Evolutionary conservation across 2,888 invertebrate genomes (phyloP).

Genomic region (Rotaria macrura): DNA sequence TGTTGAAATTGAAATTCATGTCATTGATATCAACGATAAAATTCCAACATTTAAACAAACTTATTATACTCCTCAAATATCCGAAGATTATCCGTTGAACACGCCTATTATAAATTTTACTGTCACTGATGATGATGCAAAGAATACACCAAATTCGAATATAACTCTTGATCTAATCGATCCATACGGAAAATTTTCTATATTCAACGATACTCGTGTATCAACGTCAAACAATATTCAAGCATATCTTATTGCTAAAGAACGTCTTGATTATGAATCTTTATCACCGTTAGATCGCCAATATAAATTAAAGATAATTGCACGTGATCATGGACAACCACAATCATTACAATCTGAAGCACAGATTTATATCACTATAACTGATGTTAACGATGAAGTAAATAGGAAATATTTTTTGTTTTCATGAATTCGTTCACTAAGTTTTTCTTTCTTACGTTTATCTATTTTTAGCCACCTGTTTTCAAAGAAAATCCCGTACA

Average conservation of each 20-base stretch:
- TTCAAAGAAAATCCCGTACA: conserved; percentile 13
- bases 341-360: background rate
- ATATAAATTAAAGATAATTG: conserved; percentile 8
- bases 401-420: too few relatives aligned
- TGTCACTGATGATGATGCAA: conserved; percentile 3
- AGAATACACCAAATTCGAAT: background rate
- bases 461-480: background rate
- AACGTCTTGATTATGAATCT: conserved; percentile 13
- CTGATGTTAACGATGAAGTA: conserved; percentile 5
- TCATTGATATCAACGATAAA: conserved; percentile 94
- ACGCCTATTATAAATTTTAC: conserved; percentile 2
- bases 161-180: background rate
- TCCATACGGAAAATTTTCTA: conserved; percentile 16
- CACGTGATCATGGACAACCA: conserved; percentile 5
- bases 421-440: background rate
- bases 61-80: conserved; percentile 87
- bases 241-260: conserved; percentile 19
- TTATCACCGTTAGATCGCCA: conserved; percentile 12
- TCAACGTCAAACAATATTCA: conserved; percentile 61
- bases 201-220: conserved; percentile 86
- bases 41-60: conserved; percentile 94
- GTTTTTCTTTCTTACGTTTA: background rate
- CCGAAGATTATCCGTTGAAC: conserved; percentile 78
- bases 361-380: background rate
- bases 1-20: conserved; percentile 18